These are phyloP conservation scores for Archips xylosteana DNA, from an alignment of 2,888 invertebrate species.

Conservation along the genomic window DNA sequence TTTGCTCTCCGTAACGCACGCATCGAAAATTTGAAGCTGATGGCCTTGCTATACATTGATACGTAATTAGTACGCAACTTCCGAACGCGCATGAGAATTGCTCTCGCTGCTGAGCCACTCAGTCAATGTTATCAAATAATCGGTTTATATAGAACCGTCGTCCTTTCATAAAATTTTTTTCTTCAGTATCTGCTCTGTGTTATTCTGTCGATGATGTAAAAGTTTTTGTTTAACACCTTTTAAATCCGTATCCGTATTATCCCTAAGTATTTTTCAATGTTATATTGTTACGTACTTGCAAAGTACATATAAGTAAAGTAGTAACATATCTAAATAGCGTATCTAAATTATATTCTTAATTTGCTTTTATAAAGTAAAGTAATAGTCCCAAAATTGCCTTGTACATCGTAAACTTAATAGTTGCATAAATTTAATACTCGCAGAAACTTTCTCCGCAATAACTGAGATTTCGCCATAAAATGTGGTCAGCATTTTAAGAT, in stretches of 20 bases:
- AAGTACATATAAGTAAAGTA: background rate
- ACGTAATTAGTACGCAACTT: constrained; percentile 64
- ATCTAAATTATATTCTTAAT: background rate
- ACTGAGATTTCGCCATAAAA: constrained; percentile 27
- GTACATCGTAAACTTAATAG: constrained; percentile 8
- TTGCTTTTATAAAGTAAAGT: constrained; percentile 18
- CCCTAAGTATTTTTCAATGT: too few relatives aligned
- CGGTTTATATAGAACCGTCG: background rate
- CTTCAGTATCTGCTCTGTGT: too few relatives aligned
- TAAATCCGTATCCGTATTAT: too few relatives aligned
- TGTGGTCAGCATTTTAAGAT: constrained; percentile 27
- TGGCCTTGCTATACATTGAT: constrained; percentile 66
- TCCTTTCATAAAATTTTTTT: too few relatives aligned
- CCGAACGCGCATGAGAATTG: constrained; percentile 66
- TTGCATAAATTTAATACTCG: constrained; percentile 13
- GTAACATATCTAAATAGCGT: background rate
- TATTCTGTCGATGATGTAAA: too few relatives aligned
- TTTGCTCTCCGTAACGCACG: constrained; percentile 64
- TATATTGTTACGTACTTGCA: background rate
- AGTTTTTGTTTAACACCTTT: too few relatives aligned
- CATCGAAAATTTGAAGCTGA: constrained; percentile 64
- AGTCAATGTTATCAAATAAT: background rate
- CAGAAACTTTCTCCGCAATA: constrained; percentile 19
- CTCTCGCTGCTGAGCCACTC: constrained; percentile 31
- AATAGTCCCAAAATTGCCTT: constrained; percentile 7